Conservation (phyloP, 2,797 vertebrate species). For the Sebastes matsubarae region DNA sequence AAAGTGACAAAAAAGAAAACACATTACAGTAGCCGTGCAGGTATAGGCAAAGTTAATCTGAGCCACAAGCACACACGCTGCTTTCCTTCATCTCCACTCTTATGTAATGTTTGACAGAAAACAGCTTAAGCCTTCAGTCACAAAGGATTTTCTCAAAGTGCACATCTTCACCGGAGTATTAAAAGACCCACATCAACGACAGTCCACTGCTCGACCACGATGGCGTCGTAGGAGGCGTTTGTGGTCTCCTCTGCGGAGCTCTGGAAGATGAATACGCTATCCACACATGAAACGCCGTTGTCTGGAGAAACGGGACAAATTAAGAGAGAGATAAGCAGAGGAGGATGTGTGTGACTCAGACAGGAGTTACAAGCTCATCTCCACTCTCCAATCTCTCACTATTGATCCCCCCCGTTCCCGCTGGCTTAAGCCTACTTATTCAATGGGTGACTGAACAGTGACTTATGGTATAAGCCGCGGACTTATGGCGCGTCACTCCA, state of each 20-base stretch:
- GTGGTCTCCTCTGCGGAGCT: constrained; percentile 82
- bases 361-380: constrained; percentile 38
- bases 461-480: constrained; percentile 44
- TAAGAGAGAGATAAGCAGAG: constrained; percentile 28
- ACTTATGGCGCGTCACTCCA: constrained; percentile 36
- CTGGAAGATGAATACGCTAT: constrained; percentile 95
- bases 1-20: background rate
- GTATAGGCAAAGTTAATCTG: background rate
- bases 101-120: constrained; percentile 32
- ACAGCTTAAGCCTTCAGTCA: constrained; percentile 23
- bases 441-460: constrained; percentile 55
- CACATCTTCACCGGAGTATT: constrained; percentile 32
- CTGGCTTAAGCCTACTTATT: constrained; percentile 54
- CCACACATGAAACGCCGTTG: constrained; percentile 84
- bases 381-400: constrained; percentile 43
- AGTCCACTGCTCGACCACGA: constrained; percentile 98
- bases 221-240: constrained; percentile 89
- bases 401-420: constrained; percentile 41
- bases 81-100: constrained; percentile 6
- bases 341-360: constrained; percentile 33
- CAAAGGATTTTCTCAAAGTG: constrained; percentile 27
- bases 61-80: background rate
- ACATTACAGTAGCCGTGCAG: background rate
- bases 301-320: constrained; percentile 77
- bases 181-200: constrained; percentile 84